phyloP scores from a whole-genome alignment of 1,140 invertebrate genomes.

The Nilaparvata lugens region DNA sequence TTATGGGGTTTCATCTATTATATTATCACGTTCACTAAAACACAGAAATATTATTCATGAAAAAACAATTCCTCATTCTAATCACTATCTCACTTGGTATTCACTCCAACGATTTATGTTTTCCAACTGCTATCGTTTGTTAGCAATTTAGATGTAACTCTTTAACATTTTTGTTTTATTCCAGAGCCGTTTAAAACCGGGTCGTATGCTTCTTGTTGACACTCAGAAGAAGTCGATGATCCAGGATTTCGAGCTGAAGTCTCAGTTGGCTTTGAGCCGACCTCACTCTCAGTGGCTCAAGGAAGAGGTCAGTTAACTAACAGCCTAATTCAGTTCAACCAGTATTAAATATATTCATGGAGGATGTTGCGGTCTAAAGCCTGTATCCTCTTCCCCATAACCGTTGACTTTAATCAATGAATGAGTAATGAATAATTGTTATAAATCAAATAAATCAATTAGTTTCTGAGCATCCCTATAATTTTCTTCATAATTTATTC shows the following conservation, averaged over 20 bases:
- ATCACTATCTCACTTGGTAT: neutral
- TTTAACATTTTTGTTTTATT: slow-evolving; percentile 37
- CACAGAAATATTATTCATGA: too few relatives aligned
- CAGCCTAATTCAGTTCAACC: too few relatives aligned
- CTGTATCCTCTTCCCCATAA: too few relatives aligned
- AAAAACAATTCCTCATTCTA: neutral
- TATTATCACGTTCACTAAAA: too few relatives aligned
- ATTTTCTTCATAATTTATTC: too few relatives aligned
- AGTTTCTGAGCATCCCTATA: too few relatives aligned
- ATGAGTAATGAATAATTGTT: too few relatives aligned
- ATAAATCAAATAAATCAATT: too few relatives aligned
- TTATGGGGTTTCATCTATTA: too few relatives aligned
- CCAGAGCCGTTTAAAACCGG: slow-evolving; percentile 92
- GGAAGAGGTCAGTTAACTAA: slow-evolving; percentile 67
- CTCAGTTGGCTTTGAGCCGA: slow-evolving; percentile 72
- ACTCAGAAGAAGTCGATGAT: slow-evolving; percentile 85
- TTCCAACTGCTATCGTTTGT: neutral
- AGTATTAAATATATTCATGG: too few relatives aligned
- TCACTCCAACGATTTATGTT: neutral
- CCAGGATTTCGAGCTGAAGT: slow-evolving; percentile 89
- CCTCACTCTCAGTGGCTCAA: slow-evolving; percentile 86
- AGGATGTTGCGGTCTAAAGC: too few relatives aligned
- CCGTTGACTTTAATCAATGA: too few relatives aligned
- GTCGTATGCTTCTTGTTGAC: slow-evolving; percentile 95
- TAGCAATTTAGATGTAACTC: slow-evolving; percentile 4